phyloP scores from a whole-genome alignment of 2,113 vertebrate species.

The Synodontis membranacea region DNA sequence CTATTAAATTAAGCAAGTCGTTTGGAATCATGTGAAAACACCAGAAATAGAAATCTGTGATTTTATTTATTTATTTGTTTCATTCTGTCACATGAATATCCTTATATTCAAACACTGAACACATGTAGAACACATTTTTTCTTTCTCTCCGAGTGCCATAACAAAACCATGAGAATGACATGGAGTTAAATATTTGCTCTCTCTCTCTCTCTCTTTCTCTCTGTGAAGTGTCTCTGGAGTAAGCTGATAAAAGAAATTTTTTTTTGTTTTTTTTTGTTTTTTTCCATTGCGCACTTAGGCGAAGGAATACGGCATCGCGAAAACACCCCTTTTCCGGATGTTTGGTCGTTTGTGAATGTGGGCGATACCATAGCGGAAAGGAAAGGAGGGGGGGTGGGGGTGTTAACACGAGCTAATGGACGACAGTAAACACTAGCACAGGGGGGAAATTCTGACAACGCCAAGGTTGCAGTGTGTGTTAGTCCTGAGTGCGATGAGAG shows the following conservation, averaged over 20 bases:
- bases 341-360: conserved; percentile 32
- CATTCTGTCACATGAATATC: not conserved
- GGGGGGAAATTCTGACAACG: not conserved
- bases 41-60: conserved; percentile 19
- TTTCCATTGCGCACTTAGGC: conserved; percentile 4
- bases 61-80: too few species aligned
- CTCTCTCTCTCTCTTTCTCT: not conserved
- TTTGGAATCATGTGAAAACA: conserved; percentile 18
- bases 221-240: not conserved
- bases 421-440: not conserved
- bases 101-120: not conserved
- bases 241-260: not conserved
- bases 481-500: too few species aligned
- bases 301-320: conserved; percentile 8
- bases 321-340: conserved; percentile 46
- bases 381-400: conserved; percentile 12
- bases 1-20: not conserved
- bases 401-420: conserved; percentile 20
- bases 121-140: not conserved
- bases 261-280: too few species aligned
- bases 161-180: not conserved
- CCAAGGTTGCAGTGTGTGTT: not conserved
- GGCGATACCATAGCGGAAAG: conserved; percentile 24
- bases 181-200: not conserved
- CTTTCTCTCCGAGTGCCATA: not conserved